Base-by-base conservation (phyloP, 2,888 invertebrate species). In the Beris chalybata region DNA sequence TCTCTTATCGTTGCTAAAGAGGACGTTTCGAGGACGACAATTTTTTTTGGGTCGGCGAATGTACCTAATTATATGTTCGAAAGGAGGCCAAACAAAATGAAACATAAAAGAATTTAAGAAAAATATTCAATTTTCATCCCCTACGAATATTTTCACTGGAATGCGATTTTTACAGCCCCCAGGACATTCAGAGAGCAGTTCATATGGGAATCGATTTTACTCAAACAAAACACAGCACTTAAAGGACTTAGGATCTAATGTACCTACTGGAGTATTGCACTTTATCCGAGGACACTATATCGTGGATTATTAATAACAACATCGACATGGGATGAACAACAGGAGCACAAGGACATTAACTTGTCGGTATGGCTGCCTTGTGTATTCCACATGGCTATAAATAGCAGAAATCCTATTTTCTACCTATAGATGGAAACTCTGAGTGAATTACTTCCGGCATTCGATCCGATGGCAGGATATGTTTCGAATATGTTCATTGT, bases 401-500 rank as follows among this genome's bases (percentile, higher is more conserved):
- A 31, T 32, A 31, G 13, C 4, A 11, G 12, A 38, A 38, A 29
- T 31, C 9, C 15, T 12, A 15, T n/a, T 48, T 54, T 54, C 54
- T 12, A 32, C 54, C 5, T 54, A 30, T 31, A 54, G 4, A 32
- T 11, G 54, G 54, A 54, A 54, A 31, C 30, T 54, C 54, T 31
- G 4, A 29, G 31, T 11, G 31, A 54, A 54, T 54, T 54, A 32
- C 30, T 54, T 54, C 54, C 54, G 54, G 54, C 29, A 31, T 54
- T 54, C 32, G 31, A 54, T 54, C 31, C 32, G 31, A 54, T 54
- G 32, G n/a, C 31, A 31, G 29, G 32, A 52, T 48, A 12, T 13
- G n/a, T 48, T 6, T 1, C 15, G 52, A 15, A 15, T 4, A 52
- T 6, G 52, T 52, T 52, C 52, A 52, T 52, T 52, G 52, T 22